These are phyloP conservation scores for Ahaetulla prasina DNA, from an alignment of 2,113 vertebrate genomes.

Conservation along the genomic window DNA sequence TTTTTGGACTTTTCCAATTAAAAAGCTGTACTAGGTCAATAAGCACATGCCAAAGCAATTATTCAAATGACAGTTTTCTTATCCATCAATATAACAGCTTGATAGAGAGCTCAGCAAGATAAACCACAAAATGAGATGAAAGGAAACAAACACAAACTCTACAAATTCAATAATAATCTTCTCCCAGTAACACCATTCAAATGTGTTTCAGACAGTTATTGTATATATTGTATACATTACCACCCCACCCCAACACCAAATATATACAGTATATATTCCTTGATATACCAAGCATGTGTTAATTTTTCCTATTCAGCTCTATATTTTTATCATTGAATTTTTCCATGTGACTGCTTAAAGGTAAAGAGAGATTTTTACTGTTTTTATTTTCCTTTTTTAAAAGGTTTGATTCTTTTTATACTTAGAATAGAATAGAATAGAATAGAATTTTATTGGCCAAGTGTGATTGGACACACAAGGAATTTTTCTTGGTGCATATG, in stretches of 20 bases:
- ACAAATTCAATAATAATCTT: not conserved
- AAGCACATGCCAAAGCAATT: not conserved
- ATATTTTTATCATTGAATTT: not conserved
- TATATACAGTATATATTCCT: too few species aligned
- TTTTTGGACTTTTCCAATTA: not conserved
- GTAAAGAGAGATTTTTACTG: not conserved
- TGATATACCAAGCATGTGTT: too few species aligned
- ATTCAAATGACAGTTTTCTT: not conserved
- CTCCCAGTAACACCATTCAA: not conserved
- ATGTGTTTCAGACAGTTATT: not conserved
- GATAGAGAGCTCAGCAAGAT: not conserved
- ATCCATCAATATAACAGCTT: not conserved
- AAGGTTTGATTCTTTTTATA: not conserved
- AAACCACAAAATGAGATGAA: not conserved
- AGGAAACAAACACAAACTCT: not conserved
- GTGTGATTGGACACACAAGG: too few species aligned
- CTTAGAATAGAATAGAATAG: too few species aligned
- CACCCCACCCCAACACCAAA: too few species aligned
- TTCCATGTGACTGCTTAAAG: not conserved
- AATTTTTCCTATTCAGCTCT: not conserved
- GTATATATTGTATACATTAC: not conserved
- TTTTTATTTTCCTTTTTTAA: not conserved
- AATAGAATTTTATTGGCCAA: too few species aligned
- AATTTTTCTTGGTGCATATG: too few species aligned
- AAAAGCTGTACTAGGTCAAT: not conserved